Conservation (phyloP, 1,140 invertebrate species). For the Brachionus paranguensis region DNA sequence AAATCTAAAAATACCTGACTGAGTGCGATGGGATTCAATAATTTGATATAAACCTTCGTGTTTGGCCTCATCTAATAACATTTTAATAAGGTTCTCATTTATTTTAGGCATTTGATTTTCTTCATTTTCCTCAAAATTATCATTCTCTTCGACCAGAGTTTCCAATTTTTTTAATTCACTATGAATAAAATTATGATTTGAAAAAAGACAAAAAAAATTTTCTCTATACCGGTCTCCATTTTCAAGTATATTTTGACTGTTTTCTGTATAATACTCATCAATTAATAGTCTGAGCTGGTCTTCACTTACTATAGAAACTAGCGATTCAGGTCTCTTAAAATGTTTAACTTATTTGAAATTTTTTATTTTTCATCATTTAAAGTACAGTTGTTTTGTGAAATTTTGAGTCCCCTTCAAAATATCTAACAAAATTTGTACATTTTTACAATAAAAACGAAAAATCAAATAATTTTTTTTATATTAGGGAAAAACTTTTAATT, state of each 20-base stretch:
- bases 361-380: background rate
- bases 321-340: background rate
- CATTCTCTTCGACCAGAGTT: background rate
- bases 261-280: slow-evolving; percentile 31
- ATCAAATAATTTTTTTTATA: background rate
- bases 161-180: background rate
- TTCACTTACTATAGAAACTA: background rate
- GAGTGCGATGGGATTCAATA: background rate
- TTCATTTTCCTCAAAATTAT: background rate
- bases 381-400: no score
- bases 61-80: slow-evolving; percentile 21
- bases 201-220: background rate
- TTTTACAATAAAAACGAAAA: background rate
- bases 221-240: background rate
- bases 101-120: background rate
- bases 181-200: background rate
- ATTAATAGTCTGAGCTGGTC: background rate
- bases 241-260: slow-evolving; percentile 1
- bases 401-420: no score
- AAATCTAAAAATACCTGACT: background rate
- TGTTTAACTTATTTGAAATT: background rate
- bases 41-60: slow-evolving; percentile 27
- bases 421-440: no score
- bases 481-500: background rate
- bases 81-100: slow-evolving; percentile 11